Percentiles rank a stretch among this genome's conserved stretches.
Evolutionary conservation across 2,888 invertebrate genomes (phyloP).

Genomic region (Bombylius discolor): DNA sequence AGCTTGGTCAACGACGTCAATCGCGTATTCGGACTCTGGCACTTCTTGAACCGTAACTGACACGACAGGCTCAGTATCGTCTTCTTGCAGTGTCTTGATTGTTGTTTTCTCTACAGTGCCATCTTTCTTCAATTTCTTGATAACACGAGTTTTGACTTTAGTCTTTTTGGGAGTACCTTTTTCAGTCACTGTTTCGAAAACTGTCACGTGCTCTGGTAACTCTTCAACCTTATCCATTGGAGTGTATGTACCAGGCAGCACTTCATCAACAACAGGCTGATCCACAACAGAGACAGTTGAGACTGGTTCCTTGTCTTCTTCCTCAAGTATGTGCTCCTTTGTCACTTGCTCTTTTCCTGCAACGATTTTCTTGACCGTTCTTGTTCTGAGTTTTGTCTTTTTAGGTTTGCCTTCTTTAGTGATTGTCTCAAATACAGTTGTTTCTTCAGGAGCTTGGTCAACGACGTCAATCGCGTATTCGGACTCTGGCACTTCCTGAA

Average conservation of each 20-base stretch:
- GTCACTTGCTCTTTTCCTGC: conserved; percentile 22
- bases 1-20: conserved; percentile 13
- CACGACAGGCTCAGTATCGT: conserved; percentile 22
- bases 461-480: neutral
- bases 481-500: conserved; percentile 23
- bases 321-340: conserved; percentile 23
- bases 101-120: conserved; percentile 19
- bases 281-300: conserved; percentile 20
- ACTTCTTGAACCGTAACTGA: conserved; percentile 16
- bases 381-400: conserved; percentile 23
- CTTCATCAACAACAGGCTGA: conserved; percentile 18
- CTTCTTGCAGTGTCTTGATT: conserved; percentile 22
- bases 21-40: conserved; percentile 25
- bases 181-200: conserved; percentile 34
- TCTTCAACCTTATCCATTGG: conserved; percentile 15
- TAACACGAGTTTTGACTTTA: conserved; percentile 25
- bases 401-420: conserved; percentile 18
- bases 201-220: conserved; percentile 22
- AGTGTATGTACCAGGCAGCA: conserved; percentile 15
- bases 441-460: conserved; percentile 3
- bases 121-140: conserved; percentile 20
- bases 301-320: conserved; percentile 25
- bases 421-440: conserved; percentile 9
- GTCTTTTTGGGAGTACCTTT: conserved; percentile 24
- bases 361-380: conserved; percentile 19